Base-by-base conservation (phyloP, 1,140 invertebrate species). In the Sitodiplosis mosellana region DNA sequence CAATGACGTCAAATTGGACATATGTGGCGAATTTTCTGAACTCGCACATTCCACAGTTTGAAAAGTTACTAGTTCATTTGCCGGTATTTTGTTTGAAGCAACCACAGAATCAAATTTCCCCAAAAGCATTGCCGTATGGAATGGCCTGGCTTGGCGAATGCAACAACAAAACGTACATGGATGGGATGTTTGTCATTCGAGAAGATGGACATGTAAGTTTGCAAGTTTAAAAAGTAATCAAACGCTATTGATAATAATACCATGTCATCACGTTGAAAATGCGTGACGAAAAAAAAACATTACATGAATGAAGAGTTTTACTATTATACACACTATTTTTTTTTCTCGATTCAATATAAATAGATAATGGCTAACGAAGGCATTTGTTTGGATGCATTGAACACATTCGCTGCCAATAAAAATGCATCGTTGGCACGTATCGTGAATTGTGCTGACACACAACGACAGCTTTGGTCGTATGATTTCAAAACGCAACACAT, bases 211-310 rank as follows among this genome's bases (percentile, higher is more conserved):
- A 40, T 17, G 46, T 47, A 19, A 38, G 34, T 37, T 37, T 11
- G 17, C n/a, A n/a, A n/a, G n/a, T 21, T 55, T 59, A 5, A 51
- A 61, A 17, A 64, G 49, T 81, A 82, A 2, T 67, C 74, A 4
- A 74, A 80, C 0, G 64, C 69, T 10, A 56, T 81, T 0, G 69
- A 72, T 14, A 61, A 68, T 19, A 78, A 76, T 52, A 46, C 70
- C 14, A 52, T 60, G 54, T 49, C 64, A 46, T 48, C 60, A 52
- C 0, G 62, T 67, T 49, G 56, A 68, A 18, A 64, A 71, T 44
- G 65, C 77, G 14, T 83, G 68, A 87, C 86, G 59, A 75, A 87
- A 2, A 27, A 27, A 27, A 3, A 27, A 27, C 27, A 77, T 83
- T 56, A 77, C 74, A 2, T 72, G 38, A 70, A 73, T 43, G 80